phyloP scores from a whole-genome alignment of 2,797 vertebrate species.

The Forpus xanthops region DNA sequence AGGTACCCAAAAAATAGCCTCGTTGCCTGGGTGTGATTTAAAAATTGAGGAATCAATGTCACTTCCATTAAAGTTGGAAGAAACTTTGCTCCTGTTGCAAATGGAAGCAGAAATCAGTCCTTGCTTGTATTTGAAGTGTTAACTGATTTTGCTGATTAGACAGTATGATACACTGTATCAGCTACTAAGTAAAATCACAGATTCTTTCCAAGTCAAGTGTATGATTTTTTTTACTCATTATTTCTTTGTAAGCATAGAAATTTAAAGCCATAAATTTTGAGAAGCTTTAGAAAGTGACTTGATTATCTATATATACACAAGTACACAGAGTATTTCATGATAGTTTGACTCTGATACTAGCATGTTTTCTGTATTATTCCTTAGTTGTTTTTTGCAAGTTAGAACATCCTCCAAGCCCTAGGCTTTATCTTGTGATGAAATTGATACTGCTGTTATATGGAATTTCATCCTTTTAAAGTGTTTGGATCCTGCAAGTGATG shows the following conservation, averaged over 20 bases:
- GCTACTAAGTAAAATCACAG: not conserved
- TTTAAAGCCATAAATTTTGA: not conserved
- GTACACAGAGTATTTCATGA: not conserved
- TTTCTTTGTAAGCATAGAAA: not conserved
- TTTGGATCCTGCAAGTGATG: not conserved
- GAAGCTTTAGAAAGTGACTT: not conserved
- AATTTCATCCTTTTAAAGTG: not conserved
- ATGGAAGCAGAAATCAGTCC: not conserved
- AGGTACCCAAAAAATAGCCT: not conserved
- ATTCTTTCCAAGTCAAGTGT: not conserved
- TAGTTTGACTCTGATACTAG: not conserved
- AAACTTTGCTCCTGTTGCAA: not conserved
- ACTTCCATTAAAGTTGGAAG: not conserved
- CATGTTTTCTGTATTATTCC: not conserved
- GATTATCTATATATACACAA: not conserved
- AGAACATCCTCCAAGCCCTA: not conserved
- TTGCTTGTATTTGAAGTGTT: not conserved
- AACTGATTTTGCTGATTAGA: not conserved
- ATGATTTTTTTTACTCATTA: not conserved
- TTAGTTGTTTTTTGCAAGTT: not conserved
- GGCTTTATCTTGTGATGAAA: not conserved
- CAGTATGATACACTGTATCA: not conserved
- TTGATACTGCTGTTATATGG: not conserved
- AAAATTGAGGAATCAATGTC: accelerated
- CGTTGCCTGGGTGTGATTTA: not conserved